Conservation (phyloP, 2,113 vertebrate genomes). For the Strix uralensis region DNA sequence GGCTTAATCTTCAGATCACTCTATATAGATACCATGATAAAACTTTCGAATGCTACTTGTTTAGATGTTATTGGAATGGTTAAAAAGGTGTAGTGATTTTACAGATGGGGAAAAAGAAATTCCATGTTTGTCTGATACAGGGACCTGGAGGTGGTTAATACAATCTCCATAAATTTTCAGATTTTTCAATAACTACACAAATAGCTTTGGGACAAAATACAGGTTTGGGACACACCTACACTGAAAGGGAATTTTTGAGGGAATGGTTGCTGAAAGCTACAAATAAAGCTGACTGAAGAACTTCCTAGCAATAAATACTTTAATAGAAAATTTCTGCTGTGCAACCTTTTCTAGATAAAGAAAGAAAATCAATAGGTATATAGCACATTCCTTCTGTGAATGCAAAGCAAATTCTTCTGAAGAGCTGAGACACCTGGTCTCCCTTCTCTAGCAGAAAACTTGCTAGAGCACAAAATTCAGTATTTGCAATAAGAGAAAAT, state of each 20-base stretch:
- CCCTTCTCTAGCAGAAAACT: background rate
- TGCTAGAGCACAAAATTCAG: background rate
- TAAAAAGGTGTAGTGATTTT: background rate
- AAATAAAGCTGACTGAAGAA: background rate
- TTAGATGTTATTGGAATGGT: background rate
- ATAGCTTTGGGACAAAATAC: background rate
- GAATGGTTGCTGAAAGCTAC: background rate
- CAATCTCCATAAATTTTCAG: background rate
- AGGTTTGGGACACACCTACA: rapidly evolving
- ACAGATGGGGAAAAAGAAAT: background rate
- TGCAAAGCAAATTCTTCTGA: background rate
- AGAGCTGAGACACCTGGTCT: background rate
- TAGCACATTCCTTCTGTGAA: background rate
- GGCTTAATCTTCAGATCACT: background rate
- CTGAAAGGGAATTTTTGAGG: background rate
- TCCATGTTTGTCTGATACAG: background rate
- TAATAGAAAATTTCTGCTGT: background rate
- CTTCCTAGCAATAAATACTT: background rate
- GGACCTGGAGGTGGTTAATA: background rate
- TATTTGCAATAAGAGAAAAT: background rate
- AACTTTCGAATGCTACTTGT: background rate
- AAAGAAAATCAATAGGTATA: background rate
- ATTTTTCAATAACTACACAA: background rate
- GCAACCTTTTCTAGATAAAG: background rate
- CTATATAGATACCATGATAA: background rate